Evolutionary conservation across 2,797 vertebrate species (phyloP).

Genomic region (Spinibarbus caldwelli): DNA sequence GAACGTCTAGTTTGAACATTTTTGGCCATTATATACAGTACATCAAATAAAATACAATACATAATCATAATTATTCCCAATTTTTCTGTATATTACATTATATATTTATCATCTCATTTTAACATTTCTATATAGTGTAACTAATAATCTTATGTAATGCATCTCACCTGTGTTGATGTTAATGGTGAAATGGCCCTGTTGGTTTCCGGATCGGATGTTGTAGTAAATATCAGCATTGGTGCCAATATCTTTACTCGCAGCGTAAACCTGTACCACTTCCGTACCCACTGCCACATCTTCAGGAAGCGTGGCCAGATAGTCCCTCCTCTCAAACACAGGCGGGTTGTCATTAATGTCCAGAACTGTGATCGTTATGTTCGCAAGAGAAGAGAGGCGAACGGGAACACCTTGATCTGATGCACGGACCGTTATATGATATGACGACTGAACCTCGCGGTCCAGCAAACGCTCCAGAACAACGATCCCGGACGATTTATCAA

Average conservation of each 20-base stretch:
- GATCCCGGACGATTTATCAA: slow-evolving; percentile 89
- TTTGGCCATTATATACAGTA: too few species aligned
- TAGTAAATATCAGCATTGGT: slow-evolving; percentile 97
- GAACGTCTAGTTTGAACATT: too few species aligned
- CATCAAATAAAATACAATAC: too few species aligned
- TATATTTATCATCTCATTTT: neutral
- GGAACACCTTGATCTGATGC: slow-evolving; percentile 88
- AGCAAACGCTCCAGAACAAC: slow-evolving; percentile 88
- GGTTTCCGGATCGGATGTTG: slow-evolving; percentile 92
- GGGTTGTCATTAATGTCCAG: slow-evolving; percentile 97
- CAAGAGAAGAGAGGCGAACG: slow-evolving; percentile 81
- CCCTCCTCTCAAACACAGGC: slow-evolving; percentile 92
- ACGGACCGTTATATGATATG: slow-evolving; percentile 86
- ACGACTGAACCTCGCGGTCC: slow-evolving; percentile 89
- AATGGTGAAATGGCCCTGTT: slow-evolving; percentile 92
- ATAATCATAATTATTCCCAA: neutral
- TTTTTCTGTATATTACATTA: neutral
- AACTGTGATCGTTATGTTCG: slow-evolving; percentile 90
- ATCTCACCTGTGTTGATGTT: slow-evolving; percentile 87
- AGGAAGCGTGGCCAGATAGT: slow-evolving; percentile 88
- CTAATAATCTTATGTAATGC: neutral
- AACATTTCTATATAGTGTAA: neutral
- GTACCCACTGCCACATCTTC: slow-evolving; percentile 88
- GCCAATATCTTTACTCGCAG: slow-evolving; percentile 96
- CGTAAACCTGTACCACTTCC: slow-evolving; percentile 88